Evolutionary conservation across 2,797 vertebrate species (phyloP).

Genomic region (Sebastes cheni): DNA sequence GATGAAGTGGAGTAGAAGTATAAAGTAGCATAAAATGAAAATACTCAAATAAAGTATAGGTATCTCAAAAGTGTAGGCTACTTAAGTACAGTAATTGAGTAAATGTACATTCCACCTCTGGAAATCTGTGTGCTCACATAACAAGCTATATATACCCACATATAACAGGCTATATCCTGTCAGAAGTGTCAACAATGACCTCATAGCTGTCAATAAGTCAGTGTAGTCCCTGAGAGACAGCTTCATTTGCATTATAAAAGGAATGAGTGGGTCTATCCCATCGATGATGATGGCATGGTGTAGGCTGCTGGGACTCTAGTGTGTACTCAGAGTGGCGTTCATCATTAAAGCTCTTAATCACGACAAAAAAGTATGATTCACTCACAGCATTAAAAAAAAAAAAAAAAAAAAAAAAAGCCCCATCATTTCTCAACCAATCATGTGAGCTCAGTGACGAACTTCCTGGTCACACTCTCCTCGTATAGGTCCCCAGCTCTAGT

Average conservation of each 20-base stretch:
- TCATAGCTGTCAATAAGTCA: background rate
- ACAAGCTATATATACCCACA: background rate
- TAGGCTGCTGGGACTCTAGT: slow-evolving; percentile 20
- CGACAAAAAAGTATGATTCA: slow-evolving; percentile 56
- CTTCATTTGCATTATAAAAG: slow-evolving; percentile 33
- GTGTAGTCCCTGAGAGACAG: background rate
- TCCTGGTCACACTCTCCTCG: slow-evolving; percentile 72
- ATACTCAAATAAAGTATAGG: too few species aligned
- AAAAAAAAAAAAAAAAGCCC: background rate
- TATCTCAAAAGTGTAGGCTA: too few species aligned
- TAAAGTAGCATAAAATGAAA: too few species aligned
- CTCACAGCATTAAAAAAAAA: background rate
- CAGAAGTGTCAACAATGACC: background rate
- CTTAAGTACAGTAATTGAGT: too few species aligned
- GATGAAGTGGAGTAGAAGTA: too few species aligned
- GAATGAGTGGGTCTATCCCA: slow-evolving; percentile 42
- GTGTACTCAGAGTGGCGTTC: background rate
- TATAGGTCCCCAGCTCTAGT: slow-evolving; percentile 27
- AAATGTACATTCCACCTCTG: too few species aligned
- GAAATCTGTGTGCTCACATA: background rate
- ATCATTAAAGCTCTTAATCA: slow-evolving; percentile 32
- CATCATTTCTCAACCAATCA: slow-evolving; percentile 53
- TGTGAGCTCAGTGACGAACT: slow-evolving; percentile 73
- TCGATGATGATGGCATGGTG: background rate
- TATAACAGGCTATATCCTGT: background rate